Evolutionary conservation across 2,888 invertebrate species (phyloP), one percentile per base, ranked within the genome.

Genomic region (Amiota minor): DNA sequence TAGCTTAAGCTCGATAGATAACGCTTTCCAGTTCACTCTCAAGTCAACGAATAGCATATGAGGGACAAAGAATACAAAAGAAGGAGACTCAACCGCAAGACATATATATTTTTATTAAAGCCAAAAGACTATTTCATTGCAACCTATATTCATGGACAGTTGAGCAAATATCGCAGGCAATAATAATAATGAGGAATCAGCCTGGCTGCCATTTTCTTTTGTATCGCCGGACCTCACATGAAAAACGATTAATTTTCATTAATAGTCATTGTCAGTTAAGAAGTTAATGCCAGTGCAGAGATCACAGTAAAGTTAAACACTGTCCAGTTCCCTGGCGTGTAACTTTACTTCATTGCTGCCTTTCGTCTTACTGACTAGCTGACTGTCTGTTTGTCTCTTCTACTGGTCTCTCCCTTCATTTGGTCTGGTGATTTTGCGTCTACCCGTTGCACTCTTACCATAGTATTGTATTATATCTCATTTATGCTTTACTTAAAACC

Each of bases 191-290:
- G 6, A 35, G 2, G 6, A 35, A 8, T 3, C 35, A 35, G 35
- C 35, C 35, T 35, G 35, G 69, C 55, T 50, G 45, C 11, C 56
- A 35, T 70, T 12, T 67, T 53, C 23, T 59, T 56, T 59, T 59
- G 70, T 45, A 35, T 35, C 35, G 47, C n/a, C 78, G 77, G 79
- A 47, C 72, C 72, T 72, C 79, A 79, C 79, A 84, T 79, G 86
- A 86, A 84, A 84, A 85, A 77, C 86, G 85, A 84, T 85, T 86
- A 86, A 86, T 85, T 82, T 86, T 82, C 85, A 85, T 86, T 85
- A 86, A 86, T 80, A 82, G 80, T 80, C 78, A 76, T 53, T 14
- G 62, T 12, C 9, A 45, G 35, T 45, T 45, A 23, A 59, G n/a
- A 9, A 18, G 59, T 9, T 20, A 18, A 16, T 59, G 12, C 2